These are phyloP conservation scores for Cydia amplana DNA, from an alignment of 1,140 invertebrate genomes.

Conservation along the genomic window DNA sequence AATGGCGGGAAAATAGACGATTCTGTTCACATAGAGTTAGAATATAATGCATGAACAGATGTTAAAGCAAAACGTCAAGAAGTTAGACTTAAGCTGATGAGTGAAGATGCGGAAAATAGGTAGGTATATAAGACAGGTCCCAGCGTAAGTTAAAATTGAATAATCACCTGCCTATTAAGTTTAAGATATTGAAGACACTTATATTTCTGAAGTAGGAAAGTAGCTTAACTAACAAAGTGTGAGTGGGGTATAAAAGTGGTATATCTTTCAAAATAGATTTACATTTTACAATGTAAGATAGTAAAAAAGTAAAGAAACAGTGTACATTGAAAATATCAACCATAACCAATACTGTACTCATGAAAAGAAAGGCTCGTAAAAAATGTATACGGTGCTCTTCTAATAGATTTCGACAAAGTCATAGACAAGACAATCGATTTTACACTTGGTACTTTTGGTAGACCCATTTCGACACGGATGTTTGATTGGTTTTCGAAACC, in stretches of 20 bases:
- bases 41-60: conserved; percentile 1
- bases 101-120: background rate
- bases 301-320: too few species aligned
- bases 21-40: conserved; percentile 6
- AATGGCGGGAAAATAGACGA: conserved; percentile 29
- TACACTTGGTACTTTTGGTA: too few species aligned
- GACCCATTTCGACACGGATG: too few species aligned
- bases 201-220: background rate
- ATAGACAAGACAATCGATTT: too few species aligned
- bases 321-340: too few species aligned
- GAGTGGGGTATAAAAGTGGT: background rate
- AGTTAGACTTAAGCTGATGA: background rate
- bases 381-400: too few species aligned
- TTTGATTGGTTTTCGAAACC: too few species aligned
- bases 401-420: too few species aligned
- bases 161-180: background rate
- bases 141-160: background rate
- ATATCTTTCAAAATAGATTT: too few species aligned
- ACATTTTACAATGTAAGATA: too few species aligned
- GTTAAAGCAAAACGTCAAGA: background rate
- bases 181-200: conserved; percentile 8
- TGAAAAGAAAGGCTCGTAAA: too few species aligned
- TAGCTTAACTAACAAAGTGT: background rate
- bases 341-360: too few species aligned
- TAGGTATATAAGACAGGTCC: background rate